Evolutionary conservation across 2,888 invertebrate genomes (phyloP).

Genomic region (Incurvaria masculella): DNA sequence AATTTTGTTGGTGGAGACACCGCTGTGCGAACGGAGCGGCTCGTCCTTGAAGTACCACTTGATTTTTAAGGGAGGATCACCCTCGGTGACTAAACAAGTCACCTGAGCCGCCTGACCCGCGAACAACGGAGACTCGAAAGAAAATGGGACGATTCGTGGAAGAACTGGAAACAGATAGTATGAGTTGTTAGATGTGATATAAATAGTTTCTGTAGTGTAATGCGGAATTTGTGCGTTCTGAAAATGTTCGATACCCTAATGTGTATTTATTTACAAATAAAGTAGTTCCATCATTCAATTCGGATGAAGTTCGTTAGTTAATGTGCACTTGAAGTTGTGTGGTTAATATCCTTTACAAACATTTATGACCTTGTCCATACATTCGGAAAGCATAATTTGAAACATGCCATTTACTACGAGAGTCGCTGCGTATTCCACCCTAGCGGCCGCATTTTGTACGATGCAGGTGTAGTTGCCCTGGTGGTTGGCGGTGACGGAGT

Average conservation of each 20-base stretch:
- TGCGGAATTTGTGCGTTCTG: no score
- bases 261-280: no score
- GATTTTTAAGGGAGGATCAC: slow-evolving; percentile 70
- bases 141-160: slow-evolving; percentile 78
- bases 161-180: slow-evolving; percentile 63
- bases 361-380: background rate
- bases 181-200: background rate
- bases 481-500: slow-evolving; percentile 62
- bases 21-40: slow-evolving; percentile 63
- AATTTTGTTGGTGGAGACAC: slow-evolving; percentile 53
- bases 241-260: no score
- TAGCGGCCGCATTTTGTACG: slow-evolving; percentile 63
- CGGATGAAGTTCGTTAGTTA: background rate
- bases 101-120: slow-evolving; percentile 78
- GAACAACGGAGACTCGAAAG: slow-evolving; percentile 73
- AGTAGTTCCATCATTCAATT: no score
- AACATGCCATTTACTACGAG: slow-evolving; percentile 67
- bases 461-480: slow-evolving; percentile 66
- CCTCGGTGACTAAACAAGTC: slow-evolving; percentile 62
- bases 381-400: background rate
- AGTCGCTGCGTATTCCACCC: slow-evolving; percentile 55
- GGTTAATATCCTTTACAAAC: background rate
- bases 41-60: slow-evolving; percentile 70
- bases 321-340: background rate
- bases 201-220: no score